Evolutionary conservation across 2,797 vertebrate species (phyloP).

Genomic region (Intellagama lesueurii): DNA sequence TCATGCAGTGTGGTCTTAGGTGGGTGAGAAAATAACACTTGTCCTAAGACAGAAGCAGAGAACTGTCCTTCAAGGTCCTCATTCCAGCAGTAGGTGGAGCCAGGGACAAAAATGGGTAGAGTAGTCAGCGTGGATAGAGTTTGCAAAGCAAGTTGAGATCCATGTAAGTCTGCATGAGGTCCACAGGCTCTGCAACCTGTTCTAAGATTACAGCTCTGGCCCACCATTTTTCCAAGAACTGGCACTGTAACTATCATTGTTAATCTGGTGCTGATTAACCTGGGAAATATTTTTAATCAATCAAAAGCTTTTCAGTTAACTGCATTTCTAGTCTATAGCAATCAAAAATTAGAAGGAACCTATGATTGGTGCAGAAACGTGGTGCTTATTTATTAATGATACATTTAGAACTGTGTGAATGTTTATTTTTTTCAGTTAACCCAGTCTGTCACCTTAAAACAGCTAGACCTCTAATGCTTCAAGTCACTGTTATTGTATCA

Average conservation of each 20-base stretch:
- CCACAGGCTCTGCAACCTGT: background rate
- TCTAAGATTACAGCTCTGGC: background rate
- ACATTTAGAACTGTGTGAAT: slow-evolving; percentile 36
- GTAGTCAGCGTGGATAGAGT: too few species aligned
- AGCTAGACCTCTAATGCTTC: slow-evolving; percentile 13
- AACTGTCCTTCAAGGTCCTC: too few species aligned
- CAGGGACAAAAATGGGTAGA: too few species aligned
- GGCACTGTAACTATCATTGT: background rate
- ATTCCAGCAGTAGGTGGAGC: too few species aligned
- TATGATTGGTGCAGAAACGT: background rate
- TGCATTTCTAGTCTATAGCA: background rate
- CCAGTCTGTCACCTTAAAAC: slow-evolving; percentile 2
- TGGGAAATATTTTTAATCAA: background rate
- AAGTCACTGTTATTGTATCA: background rate
- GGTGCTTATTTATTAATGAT: slow-evolving; percentile 32
- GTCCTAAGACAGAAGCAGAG: too few species aligned
- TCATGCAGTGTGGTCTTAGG: too few species aligned
- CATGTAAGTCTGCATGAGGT: background rate
- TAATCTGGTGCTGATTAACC: background rate
- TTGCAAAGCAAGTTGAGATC: background rate
- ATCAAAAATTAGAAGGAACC: background rate
- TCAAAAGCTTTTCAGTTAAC: background rate
- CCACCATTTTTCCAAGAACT: background rate
- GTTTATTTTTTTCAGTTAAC: slow-evolving; percentile 10
- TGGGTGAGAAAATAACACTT: too few species aligned